Percentiles rank a stretch among this genome's conserved stretches.
Conservation (phyloP, 2,888 invertebrate species). For the Clistopyga incitator region DNA sequence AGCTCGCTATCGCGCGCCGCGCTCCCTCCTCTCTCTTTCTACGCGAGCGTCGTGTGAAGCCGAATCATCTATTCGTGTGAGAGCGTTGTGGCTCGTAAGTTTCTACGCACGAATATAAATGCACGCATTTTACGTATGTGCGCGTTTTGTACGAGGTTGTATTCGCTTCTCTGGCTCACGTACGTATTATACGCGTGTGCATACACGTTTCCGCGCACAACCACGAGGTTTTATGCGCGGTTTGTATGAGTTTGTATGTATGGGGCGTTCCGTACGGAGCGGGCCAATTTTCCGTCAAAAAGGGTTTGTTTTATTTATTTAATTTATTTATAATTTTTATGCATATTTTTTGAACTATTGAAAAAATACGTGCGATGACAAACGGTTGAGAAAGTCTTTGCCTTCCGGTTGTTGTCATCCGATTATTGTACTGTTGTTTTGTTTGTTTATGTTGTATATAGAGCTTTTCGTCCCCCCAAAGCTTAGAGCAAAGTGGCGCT, state of each 20-base stretch:
- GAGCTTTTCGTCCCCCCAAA: too few relatives aligned
- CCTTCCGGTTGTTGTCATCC: too few relatives aligned
- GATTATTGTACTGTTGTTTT: too few relatives aligned
- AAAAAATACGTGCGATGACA: too few relatives aligned
- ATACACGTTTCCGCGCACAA: too few relatives aligned
- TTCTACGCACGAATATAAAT: conserved; percentile 64
- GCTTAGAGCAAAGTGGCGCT: too few relatives aligned
- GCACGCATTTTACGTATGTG: conserved; percentile 11
- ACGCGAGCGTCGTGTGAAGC: conserved; percentile 1
- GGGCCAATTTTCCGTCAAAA: neutral
- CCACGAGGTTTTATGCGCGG: conserved; percentile 18
- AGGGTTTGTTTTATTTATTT: too few relatives aligned
- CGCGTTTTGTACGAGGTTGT: conserved; percentile 25
- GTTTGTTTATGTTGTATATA: neutral
- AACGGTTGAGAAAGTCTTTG: too few relatives aligned
- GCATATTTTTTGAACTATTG: too few relatives aligned
- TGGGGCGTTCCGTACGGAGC: conserved; percentile 17
- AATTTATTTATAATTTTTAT: too few relatives aligned
- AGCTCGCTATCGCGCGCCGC: conserved; percentile 62
- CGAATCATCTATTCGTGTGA: conserved; percentile 23
- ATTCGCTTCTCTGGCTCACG: conserved; percentile 25
- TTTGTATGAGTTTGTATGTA: conserved; percentile 19
- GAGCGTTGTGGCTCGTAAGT: conserved; percentile 50
- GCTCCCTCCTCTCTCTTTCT: conserved; percentile 41
- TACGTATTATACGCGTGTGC: neutral